Conservation (phyloP, 2,888 invertebrate genomes). For the Synanthedon andrenaeformis region DNA sequence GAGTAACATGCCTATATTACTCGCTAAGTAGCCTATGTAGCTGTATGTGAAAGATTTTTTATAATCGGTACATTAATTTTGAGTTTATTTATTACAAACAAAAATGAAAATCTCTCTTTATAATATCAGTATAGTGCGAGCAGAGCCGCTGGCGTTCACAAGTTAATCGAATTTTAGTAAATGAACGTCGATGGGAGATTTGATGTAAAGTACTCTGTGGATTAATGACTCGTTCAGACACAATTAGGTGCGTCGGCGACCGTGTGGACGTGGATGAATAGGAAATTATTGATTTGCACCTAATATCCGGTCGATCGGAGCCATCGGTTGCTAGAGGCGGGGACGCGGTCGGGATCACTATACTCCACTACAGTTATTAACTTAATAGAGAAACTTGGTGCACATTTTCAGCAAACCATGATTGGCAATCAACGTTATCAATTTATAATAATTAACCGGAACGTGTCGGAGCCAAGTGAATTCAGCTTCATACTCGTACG, state of each 20-base stretch:
- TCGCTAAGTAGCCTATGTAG: no score
- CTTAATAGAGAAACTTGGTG: not conserved
- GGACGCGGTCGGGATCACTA: constrained; percentile 28
- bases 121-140: no score
- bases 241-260: constrained; percentile 24
- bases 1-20: no score
- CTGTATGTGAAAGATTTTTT: no score
- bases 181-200: no score
- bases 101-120: no score
- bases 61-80: no score
- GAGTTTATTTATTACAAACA: no score
- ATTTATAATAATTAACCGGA: not conserved
- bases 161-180: no score
- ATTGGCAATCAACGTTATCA: not conserved
- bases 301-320: constrained; percentile 54
- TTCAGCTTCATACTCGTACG: no score
- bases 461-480: not conserved
- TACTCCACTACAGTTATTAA: not conserved
- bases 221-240: constrained; percentile 17
- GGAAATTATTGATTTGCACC: constrained; percentile 65
- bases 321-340: constrained; percentile 24
- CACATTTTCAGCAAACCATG: not conserved
- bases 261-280: constrained; percentile 26
- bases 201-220: no score
- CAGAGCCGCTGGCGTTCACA: no score